Evolutionary conservation across 2,888 invertebrate species (phyloP).

Genomic region (Eristalis tenax): DNA sequence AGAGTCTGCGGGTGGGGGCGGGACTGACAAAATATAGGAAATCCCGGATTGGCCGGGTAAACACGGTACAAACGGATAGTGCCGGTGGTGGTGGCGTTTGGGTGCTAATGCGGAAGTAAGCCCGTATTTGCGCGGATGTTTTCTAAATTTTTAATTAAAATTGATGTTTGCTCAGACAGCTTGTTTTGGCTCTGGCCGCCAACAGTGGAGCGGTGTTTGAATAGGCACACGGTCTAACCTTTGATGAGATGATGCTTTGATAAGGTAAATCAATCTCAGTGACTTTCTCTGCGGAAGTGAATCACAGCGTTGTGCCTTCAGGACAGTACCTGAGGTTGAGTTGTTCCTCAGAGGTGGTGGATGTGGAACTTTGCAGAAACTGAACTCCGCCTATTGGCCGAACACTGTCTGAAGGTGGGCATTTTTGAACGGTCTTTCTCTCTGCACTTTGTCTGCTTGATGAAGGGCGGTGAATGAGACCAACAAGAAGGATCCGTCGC

Average conservation of each 20-base stretch:
- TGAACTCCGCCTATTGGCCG: no score
- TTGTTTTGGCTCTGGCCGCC: not conserved
- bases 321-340: not conserved
- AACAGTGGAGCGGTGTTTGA: not conserved
- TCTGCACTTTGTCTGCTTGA: no score
- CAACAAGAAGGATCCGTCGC: no score
- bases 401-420: no score
- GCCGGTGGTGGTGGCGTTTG: conserved; percentile 21
- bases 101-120: conserved; percentile 14
- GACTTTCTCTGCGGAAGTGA: not conserved
- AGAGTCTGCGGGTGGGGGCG: not conserved
- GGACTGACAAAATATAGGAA: conserved; percentile 1
- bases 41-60: conserved; percentile 48
- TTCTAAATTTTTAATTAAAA: conserved; percentile 72
- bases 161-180: conserved; percentile 63
- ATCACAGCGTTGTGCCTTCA: not conserved
- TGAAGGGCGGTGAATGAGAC: no score
- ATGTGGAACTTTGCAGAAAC: no score
- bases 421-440: no score
- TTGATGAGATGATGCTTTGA: not conserved
- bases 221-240: not conserved
- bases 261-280: not conserved
- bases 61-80: conserved; percentile 42
- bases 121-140: conserved; percentile 66
- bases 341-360: no score